Evolutionary conservation across 2,888 invertebrate genomes (phyloP), one percentile per base, ranked within the genome.

Genomic region (Apamea anceps): DNA sequence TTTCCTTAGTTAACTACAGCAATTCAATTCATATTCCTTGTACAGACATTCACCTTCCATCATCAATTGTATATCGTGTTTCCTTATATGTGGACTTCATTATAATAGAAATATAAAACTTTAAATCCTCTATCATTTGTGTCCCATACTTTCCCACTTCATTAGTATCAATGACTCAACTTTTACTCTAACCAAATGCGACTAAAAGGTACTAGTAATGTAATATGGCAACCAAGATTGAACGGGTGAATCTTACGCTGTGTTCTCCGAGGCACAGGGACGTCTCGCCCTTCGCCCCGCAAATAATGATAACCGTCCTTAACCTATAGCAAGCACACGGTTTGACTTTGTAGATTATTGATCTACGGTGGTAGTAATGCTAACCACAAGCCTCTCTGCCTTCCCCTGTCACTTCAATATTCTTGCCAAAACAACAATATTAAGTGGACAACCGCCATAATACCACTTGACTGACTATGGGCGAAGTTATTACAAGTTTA

Each of bases 401-500:
- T 3, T 25, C 1, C 21, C 28, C 15, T 15, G 5, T 0, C 51
- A 5, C 15, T 45, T 57, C 21, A 48, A 57, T 72, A 66, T 75
- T 68, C 62, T 82, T 66, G 28, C 67, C 28, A 54, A 73, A 67
- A 76, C 72, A 78, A 82, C 75, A 81, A 72, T 32, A 28, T 75
- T 54, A 72, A 76, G 68, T 75, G n/a, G 63, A 85, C 73, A 82
- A 82, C 67, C 48, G 75, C 62, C 75, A 57, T 78, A 80, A 67
- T 67, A 72, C 82, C 62, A 67, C 51, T 74, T 65, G 71, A 75
- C 77, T 76, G 70, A 76, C 68, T 84, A 83, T 82, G 42, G 15
- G 32, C 54, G 67, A 86, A 76, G 80, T 80, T 81, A 82, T 86
- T 71, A 80, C 67, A 79, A 84, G 87, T 88, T 82, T 82, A 78